Base-by-base conservation (phyloP, 2,888 invertebrate species). In the Ophion ellenae region DNA sequence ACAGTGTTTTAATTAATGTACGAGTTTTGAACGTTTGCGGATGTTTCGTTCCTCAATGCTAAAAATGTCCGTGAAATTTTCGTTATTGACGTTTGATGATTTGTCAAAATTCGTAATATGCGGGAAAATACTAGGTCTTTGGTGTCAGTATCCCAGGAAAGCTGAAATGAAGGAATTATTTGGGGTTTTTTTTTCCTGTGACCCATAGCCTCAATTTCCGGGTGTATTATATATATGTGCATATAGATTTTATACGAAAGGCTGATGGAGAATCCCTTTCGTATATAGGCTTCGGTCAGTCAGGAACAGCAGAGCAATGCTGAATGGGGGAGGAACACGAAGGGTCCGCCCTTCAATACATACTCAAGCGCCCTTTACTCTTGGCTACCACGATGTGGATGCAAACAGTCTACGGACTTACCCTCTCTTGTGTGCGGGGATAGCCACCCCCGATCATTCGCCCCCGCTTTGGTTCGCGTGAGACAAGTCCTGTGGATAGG, bases 361-460 rank as follows among this genome's bases (percentile, higher is more conserved):
- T 70, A 83, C 69, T 66, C 71, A 71, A 73, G 47, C 61, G 73
- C 79, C 85, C 81, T 82, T 85, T 75, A 67, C 79, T 82, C 83
- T 70, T 86, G 73, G 83, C 80, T 75, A 67, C 71, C 64, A 64
- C 76, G 85, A 87, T 85, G 81, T 75, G 45, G 85, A 84, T 66
- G 87, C 80, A 86, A 77, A 86, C 83, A 81, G 84, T 84, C 69
- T 32, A 74, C 81, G 83, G 79, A 83, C 81, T 85, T 78, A 74
- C 83, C 77, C 85, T 77, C 81, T 70, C 81, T 67, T 70, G 70
- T 81, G 74, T 88, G 87, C 87, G 85, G 87, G 87, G 80, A 89
- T 89, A 77, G 78, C 77, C 88, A 87, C 86, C 86, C 83, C 81
- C 83, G 71, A 81, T 83, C 77, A 85, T 84, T 73, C 69, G 66